Base-by-base conservation (phyloP, 2,797 vertebrate genomes). In the Melopsittacus undulatus region DNA sequence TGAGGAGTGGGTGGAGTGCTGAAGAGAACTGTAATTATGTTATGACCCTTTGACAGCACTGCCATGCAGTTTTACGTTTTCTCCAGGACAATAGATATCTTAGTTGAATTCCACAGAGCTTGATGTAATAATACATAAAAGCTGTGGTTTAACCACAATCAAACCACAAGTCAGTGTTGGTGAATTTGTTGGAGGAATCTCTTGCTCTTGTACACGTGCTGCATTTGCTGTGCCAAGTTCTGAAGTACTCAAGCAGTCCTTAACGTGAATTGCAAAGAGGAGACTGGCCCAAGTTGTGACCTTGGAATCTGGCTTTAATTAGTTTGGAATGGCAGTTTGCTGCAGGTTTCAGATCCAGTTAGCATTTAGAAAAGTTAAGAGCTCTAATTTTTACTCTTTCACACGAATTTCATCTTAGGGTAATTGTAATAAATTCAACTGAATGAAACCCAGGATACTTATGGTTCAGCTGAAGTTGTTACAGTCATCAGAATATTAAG, bases 131-230 rank as follows among this genome's bases (percentile, higher is more conserved):
- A 49, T 43, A 46, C 61, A 73, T 63, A 70, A 84, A 89, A 94
- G 15, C 83, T 84, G 74, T 49, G 34, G 61, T 92, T 93, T 61
- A 82, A 54, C 17, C 26, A 30, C 67, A 89, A 6, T 64, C 82
- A 87, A 92, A 64, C 20, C 27, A 26, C 52, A 21, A 49, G 14
- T 68, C 77, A 70, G 49, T 7, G 24, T 5, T 57, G 59, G 23
- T 67, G 56, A 79, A 38, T 79, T 24, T 78, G 40, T 46, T 86
- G 72, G 63, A 70, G 54, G 82, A 85, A 32, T 45, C n/a, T 68
- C 64, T 95, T 59, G n/a, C 63, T 73, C 69, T 48, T 75, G 32
- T 88, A 45, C 92, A 80, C 8, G 49, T 95, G 83, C 90, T 86
- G 42, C 2, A 0, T 81, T 84, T 52, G 40, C 45, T 74, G 40